Evolutionary conservation across 1,140 invertebrate genomes (phyloP).

Genomic region (Bombus turneri): DNA sequence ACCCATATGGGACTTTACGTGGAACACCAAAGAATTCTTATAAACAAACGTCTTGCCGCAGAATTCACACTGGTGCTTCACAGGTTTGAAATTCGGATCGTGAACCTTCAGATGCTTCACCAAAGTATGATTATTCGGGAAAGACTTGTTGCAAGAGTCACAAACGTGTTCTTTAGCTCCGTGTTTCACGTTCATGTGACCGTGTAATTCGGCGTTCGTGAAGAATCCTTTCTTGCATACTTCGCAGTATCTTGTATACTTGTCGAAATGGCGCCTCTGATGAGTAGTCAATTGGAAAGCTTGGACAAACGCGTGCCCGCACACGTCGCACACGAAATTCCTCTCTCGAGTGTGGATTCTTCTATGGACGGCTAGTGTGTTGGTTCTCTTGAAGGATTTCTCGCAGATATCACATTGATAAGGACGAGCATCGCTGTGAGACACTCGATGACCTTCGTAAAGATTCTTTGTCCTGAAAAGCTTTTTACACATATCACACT

Average conservation of each 20-base stretch:
- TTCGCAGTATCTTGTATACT: conserved; percentile 76
- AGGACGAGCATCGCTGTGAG: conserved; percentile 81
- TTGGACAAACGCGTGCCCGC: conserved; percentile 78
- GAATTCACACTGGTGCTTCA: conserved; percentile 79
- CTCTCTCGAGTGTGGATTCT: conserved; percentile 75
- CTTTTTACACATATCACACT: conserved; percentile 81
- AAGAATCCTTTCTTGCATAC: conserved; percentile 81
- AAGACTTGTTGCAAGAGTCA: conserved; percentile 70
- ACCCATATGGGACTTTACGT: conserved; percentile 85
- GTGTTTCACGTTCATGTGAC: conserved; percentile 77
- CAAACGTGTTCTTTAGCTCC: conserved; percentile 77
- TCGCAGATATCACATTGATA: conserved; percentile 81
- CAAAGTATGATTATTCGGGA: conserved; percentile 75
- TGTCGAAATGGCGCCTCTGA: conserved; percentile 77
- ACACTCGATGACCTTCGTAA: conserved; percentile 81
- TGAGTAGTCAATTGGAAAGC: conserved; percentile 77
- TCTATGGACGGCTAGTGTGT: conserved; percentile 78
- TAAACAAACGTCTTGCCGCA: conserved; percentile 81
- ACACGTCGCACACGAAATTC: conserved; percentile 78
- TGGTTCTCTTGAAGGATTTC: conserved; percentile 80
- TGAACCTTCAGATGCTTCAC: conserved; percentile 82
- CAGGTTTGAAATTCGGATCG: conserved; percentile 78
- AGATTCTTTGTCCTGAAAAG: conserved; percentile 80
- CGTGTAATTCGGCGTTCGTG: conserved; percentile 75
- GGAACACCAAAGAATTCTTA: conserved; percentile 80